Evolutionary conservation across 2,888 invertebrate genomes (phyloP).

Genomic region (Ecdyonurus torrentis): DNA sequence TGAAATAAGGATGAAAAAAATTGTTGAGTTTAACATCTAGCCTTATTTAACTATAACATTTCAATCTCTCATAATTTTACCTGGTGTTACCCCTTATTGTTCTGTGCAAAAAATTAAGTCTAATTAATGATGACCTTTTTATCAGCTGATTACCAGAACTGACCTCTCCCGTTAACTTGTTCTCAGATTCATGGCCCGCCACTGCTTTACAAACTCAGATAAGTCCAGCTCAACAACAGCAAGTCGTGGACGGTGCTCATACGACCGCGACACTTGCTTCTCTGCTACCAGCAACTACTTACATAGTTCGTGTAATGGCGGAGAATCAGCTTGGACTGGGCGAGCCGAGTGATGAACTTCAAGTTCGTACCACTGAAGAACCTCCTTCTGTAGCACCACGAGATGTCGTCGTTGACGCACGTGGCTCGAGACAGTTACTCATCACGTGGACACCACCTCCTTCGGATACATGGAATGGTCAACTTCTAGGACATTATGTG

Average conservation of each 20-base stretch:
- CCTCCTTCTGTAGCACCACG: conserved; percentile 25
- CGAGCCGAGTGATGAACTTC: conserved; percentile 19
- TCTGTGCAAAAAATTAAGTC: too few species aligned
- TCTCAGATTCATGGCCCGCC: not conserved
- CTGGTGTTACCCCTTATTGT: too few species aligned
- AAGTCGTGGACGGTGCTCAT: conserved; percentile 19
- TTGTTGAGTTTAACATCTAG: too few species aligned
- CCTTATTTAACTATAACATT: too few species aligned
- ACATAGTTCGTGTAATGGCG: conserved; percentile 37
- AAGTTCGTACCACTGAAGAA: conserved; percentile 18
- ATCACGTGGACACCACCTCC: conserved; percentile 20
- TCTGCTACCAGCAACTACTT: conserved; percentile 36
- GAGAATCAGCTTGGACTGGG: conserved; percentile 36
- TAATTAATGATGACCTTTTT: too few species aligned
- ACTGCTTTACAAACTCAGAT: too few species aligned
- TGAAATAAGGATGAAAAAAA: too few species aligned
- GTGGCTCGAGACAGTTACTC: conserved; percentile 16
- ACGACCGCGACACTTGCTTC: conserved; percentile 26
- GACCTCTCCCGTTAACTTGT: too few species aligned
- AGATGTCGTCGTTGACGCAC: conserved; percentile 16
- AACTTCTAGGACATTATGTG: conserved; percentile 19
- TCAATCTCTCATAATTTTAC: too few species aligned
- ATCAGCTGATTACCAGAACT: too few species aligned
- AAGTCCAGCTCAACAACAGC: too few species aligned
- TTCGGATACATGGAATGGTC: conserved; percentile 19